Base-by-base conservation (phyloP, 2,113 vertebrate genomes). In the Vanacampus margaritifer region DNA sequence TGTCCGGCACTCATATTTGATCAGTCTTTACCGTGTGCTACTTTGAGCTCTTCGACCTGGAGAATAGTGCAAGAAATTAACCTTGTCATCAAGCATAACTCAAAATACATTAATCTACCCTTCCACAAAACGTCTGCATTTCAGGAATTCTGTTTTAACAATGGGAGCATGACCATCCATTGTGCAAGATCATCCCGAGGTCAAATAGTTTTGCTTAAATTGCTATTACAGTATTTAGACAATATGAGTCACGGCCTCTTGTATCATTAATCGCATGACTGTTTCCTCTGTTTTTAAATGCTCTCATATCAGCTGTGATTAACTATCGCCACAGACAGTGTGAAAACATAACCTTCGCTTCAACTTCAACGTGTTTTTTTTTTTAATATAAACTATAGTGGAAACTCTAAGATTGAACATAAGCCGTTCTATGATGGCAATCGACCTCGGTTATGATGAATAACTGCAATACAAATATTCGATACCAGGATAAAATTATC, bases 301-400 rank as follows among this genome's bases (percentile, higher is more conserved):
- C 17, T 16, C 45, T 50, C 45, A 13, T 39, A 60, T 36, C 58
- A 39, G 36, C 12, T 60, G 10, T 39, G 58, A 60, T 60, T 4
- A 60, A 60, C 36, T 39, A 5, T 39, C 14, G 67, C 58, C 41
- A 10, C 67, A 63, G 68, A 63, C 64, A 66, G 43, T 37, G 78
- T 74, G 71, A 77, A 81, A 80, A 88, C 78, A 81, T 66, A 59
- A 61, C 64, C 72, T 60, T 64, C 50, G 17, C 64, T 72, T 66
- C 77, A 59, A 63, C 72, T 23, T 69, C 24, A 24, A n/a, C 50
- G 71, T 35, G 45, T 81, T 78, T 80, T 72, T 73, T 72, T 17
- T 14, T 5, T 14, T 45, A 45, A n/a, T n/a, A n/a, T n/a, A n/a
- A n/a, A 45, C 43, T 12, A 41, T 12, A 13, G 39, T 13, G 39